Evolutionary conservation across 1,140 invertebrate genomes (phyloP), one percentile per base, ranked within the genome.

Genomic region (Drosophila malerkotliana): DNA sequence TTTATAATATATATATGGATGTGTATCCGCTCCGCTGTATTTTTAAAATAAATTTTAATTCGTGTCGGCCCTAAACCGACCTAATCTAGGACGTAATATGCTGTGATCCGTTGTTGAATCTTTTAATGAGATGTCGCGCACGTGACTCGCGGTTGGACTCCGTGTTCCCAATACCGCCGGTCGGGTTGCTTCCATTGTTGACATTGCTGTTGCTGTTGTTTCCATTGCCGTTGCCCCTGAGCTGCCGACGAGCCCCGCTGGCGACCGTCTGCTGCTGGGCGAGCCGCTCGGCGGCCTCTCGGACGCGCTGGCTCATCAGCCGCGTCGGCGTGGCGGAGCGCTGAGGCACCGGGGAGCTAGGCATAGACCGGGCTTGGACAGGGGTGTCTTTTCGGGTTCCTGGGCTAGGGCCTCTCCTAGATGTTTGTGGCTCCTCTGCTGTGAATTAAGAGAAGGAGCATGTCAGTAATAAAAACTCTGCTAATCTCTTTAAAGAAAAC

Each of bases 31-130:
- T 72, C 74, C 68, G 57, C 45, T 71, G 74, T 54, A 67, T 67
- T 48, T 67, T 60, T 44, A 82, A 44, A 44, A 83, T 79, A 83
- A 83, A 79, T 62, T 77, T 73, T 48, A 55, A 53, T 10, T 63
- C 4, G 49, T 44, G 28, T 21, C 52, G 60, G 30, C 53, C 4
- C 14, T 37, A 41, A 57, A 67, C 63, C 57, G 63, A 74, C 59
- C 74, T 66, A 61, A 76, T 45, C 83, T 88, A 88, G 79, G 83
- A 83, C 72, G 79, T 89, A 72, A 88, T 83, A 63, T 89, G 84
- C 72, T 88, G 87, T 72, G 84, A 89, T 88, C 89, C 83, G 76
- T 71, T 88, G 79, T 88, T 88, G 79, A 83, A 88, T 83, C 76
- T 79, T 59, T 77, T 88, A 59, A 89, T 88, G 45, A 88, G 85